Base-by-base conservation (phyloP, 1,140 invertebrate genomes). In the Ladona fulva region DNA sequence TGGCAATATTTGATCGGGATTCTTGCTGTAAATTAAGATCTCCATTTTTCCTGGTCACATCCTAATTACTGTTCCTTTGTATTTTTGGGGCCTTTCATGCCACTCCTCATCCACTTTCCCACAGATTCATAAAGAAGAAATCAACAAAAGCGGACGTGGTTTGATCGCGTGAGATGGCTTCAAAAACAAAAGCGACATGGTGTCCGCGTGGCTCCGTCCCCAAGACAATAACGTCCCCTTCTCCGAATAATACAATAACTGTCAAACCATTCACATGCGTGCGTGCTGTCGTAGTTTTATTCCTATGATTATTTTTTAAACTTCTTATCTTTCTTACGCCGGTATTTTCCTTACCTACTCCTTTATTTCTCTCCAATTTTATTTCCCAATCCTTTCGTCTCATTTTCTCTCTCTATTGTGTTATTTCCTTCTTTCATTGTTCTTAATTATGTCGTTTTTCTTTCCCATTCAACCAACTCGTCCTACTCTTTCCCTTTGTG, bases 361-460 rank as follows among this genome's bases (percentile, higher is more conserved):
- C n/a, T 52, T 52, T 52, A 11, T 52, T 52, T 22, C 12, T 12
- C n/a, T 66, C n/a, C 12, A 66, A 22, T 6, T 52, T 66, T 66
- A 66, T 66, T 66, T 12, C 52, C 52, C 52, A 66, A 66, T 66
- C 52, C 52, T 22, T 66, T 6, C 52, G n/a, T 66, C 52, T 66
- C 52, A 66, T 66, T 66, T 66, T 66, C 52, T 22, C 52, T 66
- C 3, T 66, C 52, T 22, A 66, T 66, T 66, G 52, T 66, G 52
- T 66, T 66, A 66, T 66, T 66, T 66, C 52, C 52, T 66, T 66
- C 52, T 66, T 66, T 66, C 52, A 66, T 66, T 66, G 52, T 66
- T 66, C 52, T 66, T 66, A 66, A 66, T 66, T 66, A 66, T 66
- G 52, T 66, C 52, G 52, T 66, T 66, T 66, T 66, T 19, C 44